These are phyloP conservation scores for Scartelaos histophorus DNA, from an alignment of 2,113 vertebrate species.

Conservation along the genomic window DNA sequence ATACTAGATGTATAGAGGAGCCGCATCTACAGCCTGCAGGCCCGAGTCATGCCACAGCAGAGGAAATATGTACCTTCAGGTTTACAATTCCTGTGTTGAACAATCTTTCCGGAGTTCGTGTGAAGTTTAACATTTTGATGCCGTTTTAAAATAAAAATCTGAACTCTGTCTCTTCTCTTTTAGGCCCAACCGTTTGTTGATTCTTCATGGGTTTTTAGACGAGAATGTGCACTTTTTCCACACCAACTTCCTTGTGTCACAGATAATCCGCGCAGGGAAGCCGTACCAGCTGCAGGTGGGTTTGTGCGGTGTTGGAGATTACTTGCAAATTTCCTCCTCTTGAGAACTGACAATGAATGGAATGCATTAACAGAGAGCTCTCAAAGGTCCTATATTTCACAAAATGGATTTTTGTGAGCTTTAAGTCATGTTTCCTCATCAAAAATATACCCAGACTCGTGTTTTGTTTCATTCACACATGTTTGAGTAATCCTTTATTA, in stretches of 20 bases:
- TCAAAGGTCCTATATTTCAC: too few relatives aligned
- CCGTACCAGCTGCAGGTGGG: conserved; percentile 96
- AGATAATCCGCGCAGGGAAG: conserved; percentile 97
- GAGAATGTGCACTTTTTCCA: conserved; percentile 99
- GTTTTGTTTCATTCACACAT: too few relatives aligned
- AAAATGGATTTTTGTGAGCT: too few relatives aligned
- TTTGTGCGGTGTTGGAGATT: neutral
- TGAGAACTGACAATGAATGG: too few relatives aligned
- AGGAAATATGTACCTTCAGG: conserved; percentile 14
- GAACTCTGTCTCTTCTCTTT: conserved; percentile 3
- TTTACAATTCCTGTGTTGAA: conserved; percentile 5
- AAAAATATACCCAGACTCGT: too few relatives aligned
- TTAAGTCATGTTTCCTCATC: too few relatives aligned
- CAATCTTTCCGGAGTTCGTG: neutral
- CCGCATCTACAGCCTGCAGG: neutral
- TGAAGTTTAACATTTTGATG: neutral
- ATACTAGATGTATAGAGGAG: neutral
- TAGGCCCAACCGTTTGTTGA: conserved; percentile 96
- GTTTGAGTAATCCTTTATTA: too few relatives aligned
- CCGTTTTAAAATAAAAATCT: neutral
- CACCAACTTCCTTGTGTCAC: conserved; percentile 97
- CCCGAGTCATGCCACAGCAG: neutral
- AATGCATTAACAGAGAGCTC: too few relatives aligned
- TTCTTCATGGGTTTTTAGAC: conserved; percentile 96
- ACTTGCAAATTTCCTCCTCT: too few relatives aligned